These are phyloP conservation scores for Caenorhabditis wallacei DNA, from an alignment of 2,888 invertebrate genomes.

Conservation along the genomic window DNA sequence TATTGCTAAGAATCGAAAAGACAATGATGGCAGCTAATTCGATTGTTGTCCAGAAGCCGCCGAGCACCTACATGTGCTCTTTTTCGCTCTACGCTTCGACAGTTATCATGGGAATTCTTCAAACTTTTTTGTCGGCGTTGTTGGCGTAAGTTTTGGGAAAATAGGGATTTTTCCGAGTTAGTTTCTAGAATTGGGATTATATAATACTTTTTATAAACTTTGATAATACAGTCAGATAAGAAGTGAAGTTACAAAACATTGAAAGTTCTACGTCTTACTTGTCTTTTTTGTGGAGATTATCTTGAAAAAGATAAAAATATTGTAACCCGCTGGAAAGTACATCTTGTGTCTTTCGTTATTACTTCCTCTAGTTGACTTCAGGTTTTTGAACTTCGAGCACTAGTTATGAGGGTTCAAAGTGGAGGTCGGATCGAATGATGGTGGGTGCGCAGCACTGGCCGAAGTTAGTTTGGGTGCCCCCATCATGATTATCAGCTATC, in stretches of 20 bases:
- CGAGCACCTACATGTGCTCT: constrained; percentile 53
- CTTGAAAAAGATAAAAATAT: neutral
- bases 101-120: constrained; percentile 55
- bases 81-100: constrained; percentile 60
- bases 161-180: no score
- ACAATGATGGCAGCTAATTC: constrained; percentile 61
- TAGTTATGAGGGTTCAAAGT: no score
- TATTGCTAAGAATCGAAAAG: neutral
- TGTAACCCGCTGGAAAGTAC: no score
- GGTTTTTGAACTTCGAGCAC: no score
- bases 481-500: no score
- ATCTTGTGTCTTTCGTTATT: no score
- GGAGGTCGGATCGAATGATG: no score
- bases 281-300: neutral
- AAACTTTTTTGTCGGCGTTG: constrained; percentile 36
- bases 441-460: no score
- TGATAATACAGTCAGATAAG: neutral
- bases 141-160: constrained; percentile 45
- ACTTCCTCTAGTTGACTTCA: no score
- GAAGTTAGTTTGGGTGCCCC: no score
- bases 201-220: no score
- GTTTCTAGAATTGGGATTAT: no score
- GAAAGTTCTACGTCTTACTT: neutral
- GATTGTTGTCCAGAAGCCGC: constrained; percentile 58
- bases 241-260: neutral